Conservation (phyloP, 2,888 invertebrate species). For the Nasonovia ribisnigri region DNA sequence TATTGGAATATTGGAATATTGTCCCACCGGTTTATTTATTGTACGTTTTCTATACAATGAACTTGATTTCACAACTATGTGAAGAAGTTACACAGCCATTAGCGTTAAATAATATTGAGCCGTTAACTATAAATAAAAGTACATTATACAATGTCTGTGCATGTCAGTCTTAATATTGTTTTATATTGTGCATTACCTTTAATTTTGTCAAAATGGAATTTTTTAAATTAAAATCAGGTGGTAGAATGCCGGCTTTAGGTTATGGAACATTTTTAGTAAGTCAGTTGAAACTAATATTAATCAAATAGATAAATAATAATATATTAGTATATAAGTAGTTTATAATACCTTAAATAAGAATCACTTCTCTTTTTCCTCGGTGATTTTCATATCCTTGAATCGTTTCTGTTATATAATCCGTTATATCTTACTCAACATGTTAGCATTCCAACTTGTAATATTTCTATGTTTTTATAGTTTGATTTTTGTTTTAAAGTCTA, state of each 20-base stretch:
- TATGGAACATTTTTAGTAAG: slow-evolving; percentile 85
- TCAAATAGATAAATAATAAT: not conserved
- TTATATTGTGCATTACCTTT: not conserved
- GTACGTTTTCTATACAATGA: not conserved
- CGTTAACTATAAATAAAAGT: not conserved
- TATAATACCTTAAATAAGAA: no score
- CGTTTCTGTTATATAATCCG: no score
- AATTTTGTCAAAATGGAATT: not conserved
- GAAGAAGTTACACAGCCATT: not conserved
- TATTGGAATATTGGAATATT: no score
- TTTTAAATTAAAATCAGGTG: slow-evolving; percentile 1
- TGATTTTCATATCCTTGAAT: not conserved
- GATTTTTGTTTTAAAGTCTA: not conserved
- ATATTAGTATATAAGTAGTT: not conserved
- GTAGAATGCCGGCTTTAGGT: slow-evolving; percentile 79
- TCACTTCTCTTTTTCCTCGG: not conserved
- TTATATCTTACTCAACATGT: not conserved
- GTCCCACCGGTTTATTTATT: not conserved
- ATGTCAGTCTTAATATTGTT: not conserved
- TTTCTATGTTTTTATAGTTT: not conserved
- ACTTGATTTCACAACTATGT: not conserved
- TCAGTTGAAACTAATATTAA: not conserved
- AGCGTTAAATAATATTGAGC: not conserved
- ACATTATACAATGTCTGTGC: not conserved
- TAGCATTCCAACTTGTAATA: not conserved